These are phyloP conservation scores for Cephalophus harveyi DNA, from an alignment of 2,113 vertebrate species.

Conservation along the genomic window DNA sequence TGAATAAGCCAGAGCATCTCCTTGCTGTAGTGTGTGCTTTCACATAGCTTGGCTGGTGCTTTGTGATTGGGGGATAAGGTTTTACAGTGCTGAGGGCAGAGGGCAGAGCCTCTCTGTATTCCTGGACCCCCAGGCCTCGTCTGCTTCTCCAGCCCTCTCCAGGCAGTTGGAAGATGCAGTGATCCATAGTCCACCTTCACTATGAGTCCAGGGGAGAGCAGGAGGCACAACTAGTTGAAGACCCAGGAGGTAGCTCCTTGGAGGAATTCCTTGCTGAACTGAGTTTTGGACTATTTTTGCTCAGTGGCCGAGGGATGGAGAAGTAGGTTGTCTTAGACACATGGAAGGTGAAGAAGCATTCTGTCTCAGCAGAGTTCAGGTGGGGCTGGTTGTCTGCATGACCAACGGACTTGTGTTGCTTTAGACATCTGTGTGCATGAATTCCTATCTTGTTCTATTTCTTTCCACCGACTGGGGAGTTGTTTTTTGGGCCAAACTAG, in stretches of 20 bases:
- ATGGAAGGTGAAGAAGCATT: neutral
- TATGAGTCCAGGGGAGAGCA: neutral
- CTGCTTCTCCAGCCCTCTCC: neutral
- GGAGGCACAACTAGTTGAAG: neutral
- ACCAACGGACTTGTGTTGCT: neutral
- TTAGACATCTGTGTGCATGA: neutral
- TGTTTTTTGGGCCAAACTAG: neutral
- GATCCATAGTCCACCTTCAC: neutral
- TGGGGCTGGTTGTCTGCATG: neutral
- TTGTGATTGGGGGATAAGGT: neutral
- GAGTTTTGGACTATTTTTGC: neutral
- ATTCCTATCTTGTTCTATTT: neutral
- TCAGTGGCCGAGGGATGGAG: neutral
- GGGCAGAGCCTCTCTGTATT: neutral
- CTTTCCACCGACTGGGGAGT: neutral
- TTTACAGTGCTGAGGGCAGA: neutral
- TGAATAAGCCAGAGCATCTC: neutral
- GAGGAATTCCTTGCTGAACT: neutral
- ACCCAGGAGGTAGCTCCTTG: neutral
- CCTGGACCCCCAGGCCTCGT: neutral
- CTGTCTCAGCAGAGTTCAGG: neutral
- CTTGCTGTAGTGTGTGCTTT: neutral
- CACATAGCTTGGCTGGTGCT: neutral
- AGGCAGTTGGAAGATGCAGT: neutral
- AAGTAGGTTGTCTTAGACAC: neutral